Evolutionary conservation across 2,888 invertebrate species (phyloP), one percentile per base, ranked within the genome.

Genomic region (Busseola fusca): DNA sequence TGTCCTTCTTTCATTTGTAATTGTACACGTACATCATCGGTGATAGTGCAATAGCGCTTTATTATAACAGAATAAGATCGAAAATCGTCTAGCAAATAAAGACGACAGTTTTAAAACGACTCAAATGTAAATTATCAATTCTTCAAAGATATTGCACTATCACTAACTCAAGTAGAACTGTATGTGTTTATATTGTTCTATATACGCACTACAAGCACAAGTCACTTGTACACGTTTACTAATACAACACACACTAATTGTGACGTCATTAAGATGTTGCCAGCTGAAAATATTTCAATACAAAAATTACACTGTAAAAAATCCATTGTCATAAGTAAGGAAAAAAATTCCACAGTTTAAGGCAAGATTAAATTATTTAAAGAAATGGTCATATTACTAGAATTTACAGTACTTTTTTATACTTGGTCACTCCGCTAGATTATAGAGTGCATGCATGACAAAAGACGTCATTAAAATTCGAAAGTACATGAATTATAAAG

Each of bases 171-270:
- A 50, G 56, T 81, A 76, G 74, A 76, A 65, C 69, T 80, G 69
- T 82, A 79, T 69, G 59, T 80, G 74, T 85, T 76, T 83, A 75
- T 74, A 79, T 78, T 79, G 75, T 81, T 78, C 82, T 86, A 82
- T 64, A 80, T 86, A 86, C 91, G 89, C 92, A 92, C 93, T 84
- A 78, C 78, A 78, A 72, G 91, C 93, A 93, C 93, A 87, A 84
- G 86, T 90, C 90, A 93, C 91, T 80, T 84, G 91, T 93, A 91
- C 91, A 87, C 86, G 91, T 92, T 88, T 83, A 93, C 92, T 93
- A 93, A 93, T 90, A 85, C 87, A 81, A 88, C 88, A 91, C 88
- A 54, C 86, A 93, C 91, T 94, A 93, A 87, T 81, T 88, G 89
- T 91, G 89, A 88, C 86, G 88, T 91, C 86, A 82, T 87, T 73